A percentile compares a stretch with the other conserved stretches of the same genome.
These are phyloP conservation scores for Eospalax fontanierii DNA, from an alignment of 2,797 vertebrate genomes.

Conservation along the genomic window DNA sequence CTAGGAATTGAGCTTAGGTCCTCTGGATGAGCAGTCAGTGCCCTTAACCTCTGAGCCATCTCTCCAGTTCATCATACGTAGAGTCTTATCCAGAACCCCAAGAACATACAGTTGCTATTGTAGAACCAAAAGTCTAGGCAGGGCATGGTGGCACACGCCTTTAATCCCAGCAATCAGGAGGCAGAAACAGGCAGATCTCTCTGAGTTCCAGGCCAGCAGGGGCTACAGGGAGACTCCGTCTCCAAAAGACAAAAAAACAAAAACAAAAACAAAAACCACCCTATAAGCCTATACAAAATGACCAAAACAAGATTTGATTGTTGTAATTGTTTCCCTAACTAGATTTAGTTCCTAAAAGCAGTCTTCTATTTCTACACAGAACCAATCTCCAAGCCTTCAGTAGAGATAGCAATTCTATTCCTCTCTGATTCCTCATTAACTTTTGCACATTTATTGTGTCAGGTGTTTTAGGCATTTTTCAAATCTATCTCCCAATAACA, in stretches of 20 bases:
- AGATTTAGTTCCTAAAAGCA: neutral
- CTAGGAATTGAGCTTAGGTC: too few relatives aligned
- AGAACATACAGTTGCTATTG: neutral
- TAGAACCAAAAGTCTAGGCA: too few relatives aligned
- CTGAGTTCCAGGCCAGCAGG: too few relatives aligned
- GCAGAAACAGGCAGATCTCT: too few relatives aligned
- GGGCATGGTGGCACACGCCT: too few relatives aligned
- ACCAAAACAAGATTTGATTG: neutral
- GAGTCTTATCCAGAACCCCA: neutral
- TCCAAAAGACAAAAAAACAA: too few relatives aligned
- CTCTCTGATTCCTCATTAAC: conserved; percentile 4
- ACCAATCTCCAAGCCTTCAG: neutral
- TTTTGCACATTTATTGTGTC: neutral
- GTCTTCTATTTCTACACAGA: conserved; percentile 3
- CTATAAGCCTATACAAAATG: conserved; percentile 1
- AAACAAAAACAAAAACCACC: too few relatives aligned
- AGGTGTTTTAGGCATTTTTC: neutral
- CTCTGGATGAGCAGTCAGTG: too few relatives aligned
- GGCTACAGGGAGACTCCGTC: too few relatives aligned
- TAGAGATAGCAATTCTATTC: neutral
- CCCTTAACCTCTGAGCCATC: too few relatives aligned
- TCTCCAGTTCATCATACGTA: neutral
- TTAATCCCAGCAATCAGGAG: too few relatives aligned
- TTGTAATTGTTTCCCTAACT: neutral
- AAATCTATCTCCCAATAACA: neutral